Percentiles rank a stretch among this genome's conserved stretches.
These are phyloP conservation scores for Scomber colias DNA, from an alignment of 2,113 vertebrate species.

Conservation along the genomic window DNA sequence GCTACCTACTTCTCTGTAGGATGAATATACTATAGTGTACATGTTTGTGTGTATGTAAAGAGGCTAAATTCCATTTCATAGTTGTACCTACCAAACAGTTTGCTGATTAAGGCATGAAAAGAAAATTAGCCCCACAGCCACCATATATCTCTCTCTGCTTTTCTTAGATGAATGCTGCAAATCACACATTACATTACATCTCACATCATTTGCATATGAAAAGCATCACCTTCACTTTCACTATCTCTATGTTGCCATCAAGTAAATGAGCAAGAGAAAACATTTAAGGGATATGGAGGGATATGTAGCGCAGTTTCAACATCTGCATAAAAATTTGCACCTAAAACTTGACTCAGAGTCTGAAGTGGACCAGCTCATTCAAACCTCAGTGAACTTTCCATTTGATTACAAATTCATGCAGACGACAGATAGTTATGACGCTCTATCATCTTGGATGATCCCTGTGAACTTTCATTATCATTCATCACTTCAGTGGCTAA, in stretches of 20 bases:
- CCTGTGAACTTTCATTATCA: conserved; percentile 45
- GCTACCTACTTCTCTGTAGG: conserved; percentile 15
- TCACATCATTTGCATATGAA: conserved; percentile 68
- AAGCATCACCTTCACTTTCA: conserved; percentile 64
- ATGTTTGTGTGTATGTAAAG: conserved; percentile 14
- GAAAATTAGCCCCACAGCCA: conserved; percentile 65
- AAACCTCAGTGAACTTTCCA: conserved; percentile 36
- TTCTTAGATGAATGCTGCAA: conserved; percentile 53
- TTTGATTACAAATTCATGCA: conserved; percentile 61
- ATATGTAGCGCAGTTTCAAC: conserved; percentile 42
- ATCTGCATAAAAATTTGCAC: conserved; percentile 46
- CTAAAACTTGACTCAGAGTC: not conserved
- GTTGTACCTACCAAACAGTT: conserved; percentile 51
- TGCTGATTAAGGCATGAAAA: conserved; percentile 74
- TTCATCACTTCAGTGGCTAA: conserved; percentile 57
- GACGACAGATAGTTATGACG: conserved; percentile 20
- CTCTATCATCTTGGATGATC: conserved; percentile 53
- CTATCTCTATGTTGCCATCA: conserved; percentile 31
- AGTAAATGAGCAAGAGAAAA: conserved; percentile 40
- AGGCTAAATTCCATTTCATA: conserved; percentile 42
- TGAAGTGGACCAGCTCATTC: conserved; percentile 38
- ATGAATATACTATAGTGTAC: conserved; percentile 3
- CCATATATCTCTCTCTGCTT: conserved; percentile 59
- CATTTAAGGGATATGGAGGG: conserved; percentile 23
- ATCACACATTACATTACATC: conserved; percentile 38